These are phyloP conservation scores for Helicoverpa assulta DNA, from an alignment of 2,888 invertebrate species.

Conservation along the genomic window DNA sequence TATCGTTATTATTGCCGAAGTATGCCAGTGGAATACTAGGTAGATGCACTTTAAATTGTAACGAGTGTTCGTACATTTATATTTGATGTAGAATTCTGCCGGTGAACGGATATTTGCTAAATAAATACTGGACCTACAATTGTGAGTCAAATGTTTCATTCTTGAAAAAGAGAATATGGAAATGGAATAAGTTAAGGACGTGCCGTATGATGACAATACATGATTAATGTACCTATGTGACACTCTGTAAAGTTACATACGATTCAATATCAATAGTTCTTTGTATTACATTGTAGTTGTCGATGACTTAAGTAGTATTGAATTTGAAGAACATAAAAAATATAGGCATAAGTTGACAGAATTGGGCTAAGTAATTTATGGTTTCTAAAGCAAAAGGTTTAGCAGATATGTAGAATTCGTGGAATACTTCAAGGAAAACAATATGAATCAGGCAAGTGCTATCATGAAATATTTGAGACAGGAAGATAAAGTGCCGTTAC, in stretches of 20 bases:
- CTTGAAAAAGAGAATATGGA: conserved; percentile 12
- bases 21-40: conserved; percentile 72
- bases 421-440: conserved; percentile 1
- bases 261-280: conserved; percentile 24
- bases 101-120: conserved; percentile 24
- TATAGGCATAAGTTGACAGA: not conserved
- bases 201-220: conserved; percentile 1
- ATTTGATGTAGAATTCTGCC: conserved; percentile 21
- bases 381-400: not conserved
- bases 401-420: not conserved
- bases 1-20: conserved; percentile 74
- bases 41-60: conserved; percentile 40
- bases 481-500: conserved; percentile 37
- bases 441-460: conserved; percentile 7
- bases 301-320: conserved; percentile 5
- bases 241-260: conserved; percentile 22
- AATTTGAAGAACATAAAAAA: not conserved
- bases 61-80: conserved; percentile 15
- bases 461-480: conserved; percentile 29
- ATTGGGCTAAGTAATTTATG: not conserved
- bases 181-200: conserved; percentile 16
- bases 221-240: not conserved
- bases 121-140: conserved; percentile 7
- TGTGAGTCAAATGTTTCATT: conserved; percentile 24
- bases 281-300: conserved; percentile 21